Evolutionary conservation across 2,888 invertebrate species (phyloP).

Genomic region (Agriopis marginaria): DNA sequence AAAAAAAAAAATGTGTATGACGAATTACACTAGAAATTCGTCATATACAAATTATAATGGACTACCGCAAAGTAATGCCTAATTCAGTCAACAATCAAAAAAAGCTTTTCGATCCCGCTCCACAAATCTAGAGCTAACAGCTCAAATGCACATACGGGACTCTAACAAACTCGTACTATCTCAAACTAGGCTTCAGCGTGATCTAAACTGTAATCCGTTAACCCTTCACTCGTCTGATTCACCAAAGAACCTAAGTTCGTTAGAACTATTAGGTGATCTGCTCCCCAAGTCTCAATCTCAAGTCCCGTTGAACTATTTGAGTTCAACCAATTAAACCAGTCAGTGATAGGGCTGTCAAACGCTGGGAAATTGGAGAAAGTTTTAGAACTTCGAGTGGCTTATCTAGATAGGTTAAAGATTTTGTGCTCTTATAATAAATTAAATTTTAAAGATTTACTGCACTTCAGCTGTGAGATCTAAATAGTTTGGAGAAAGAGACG

Average conservation of each 20-base stretch:
- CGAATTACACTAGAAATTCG: no score
- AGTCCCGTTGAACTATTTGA: conserved; percentile 34
- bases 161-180: not conserved
- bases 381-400: conserved; percentile 24
- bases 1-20: no score
- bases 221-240: conserved; percentile 46
- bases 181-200: not conserved
- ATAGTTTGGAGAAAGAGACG: not conserved
- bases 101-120: not conserved
- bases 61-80: no score
- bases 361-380: conserved; percentile 23
- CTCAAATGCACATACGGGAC: conserved; percentile 3
- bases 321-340: conserved; percentile 36
- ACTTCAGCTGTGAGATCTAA: not conserved
- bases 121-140: conserved; percentile 4
- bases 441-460: not conserved
- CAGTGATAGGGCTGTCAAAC: conserved; percentile 24
- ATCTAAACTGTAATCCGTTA: conserved; percentile 21
- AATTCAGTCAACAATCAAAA: no score
- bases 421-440: not conserved
- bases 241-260: conserved; percentile 40
- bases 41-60: no score
- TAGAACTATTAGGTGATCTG: conserved; percentile 21
- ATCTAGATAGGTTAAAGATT: conserved; percentile 17
- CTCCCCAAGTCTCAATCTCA: conserved; percentile 29